These are phyloP conservation scores for Castor canadensis DNA, from an alignment of 2,113 vertebrate species.

Conservation along the genomic window DNA sequence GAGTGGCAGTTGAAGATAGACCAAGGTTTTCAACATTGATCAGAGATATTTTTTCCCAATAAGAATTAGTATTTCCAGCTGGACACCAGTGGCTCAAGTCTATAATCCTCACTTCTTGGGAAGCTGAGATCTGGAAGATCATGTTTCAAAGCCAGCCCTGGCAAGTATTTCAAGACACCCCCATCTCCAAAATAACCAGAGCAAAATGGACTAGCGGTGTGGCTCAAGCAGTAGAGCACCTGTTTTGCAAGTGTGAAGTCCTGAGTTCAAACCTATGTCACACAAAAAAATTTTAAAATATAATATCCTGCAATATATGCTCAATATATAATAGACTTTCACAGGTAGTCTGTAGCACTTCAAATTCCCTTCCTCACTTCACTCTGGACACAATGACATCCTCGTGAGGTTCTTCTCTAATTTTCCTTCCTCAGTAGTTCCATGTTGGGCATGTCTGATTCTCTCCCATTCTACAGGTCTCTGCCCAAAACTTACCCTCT, in stretches of 20 bases:
- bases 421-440: neutral
- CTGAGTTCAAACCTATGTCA: too few relatives aligned
- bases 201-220: too few relatives aligned
- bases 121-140: too few relatives aligned
- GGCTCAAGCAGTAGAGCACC: too few relatives aligned
- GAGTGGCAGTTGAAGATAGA: neutral
- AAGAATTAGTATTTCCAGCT: constrained; percentile 46
- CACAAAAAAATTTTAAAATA: too few relatives aligned
- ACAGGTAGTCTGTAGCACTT: neutral
- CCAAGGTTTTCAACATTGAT: neutral
- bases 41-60: neutral
- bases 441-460: neutral
- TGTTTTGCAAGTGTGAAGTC: too few relatives aligned
- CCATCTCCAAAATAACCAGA: too few relatives aligned
- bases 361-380: neutral
- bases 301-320: neutral
- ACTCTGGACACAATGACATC: neutral
- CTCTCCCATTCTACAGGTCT: neutral
- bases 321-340: neutral
- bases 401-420: neutral
- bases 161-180: too few relatives aligned
- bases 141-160: too few relatives aligned
- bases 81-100: too few relatives aligned
- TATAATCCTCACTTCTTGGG: too few relatives aligned
- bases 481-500: neutral